Evolutionary conservation across 2,888 invertebrate species (phyloP), one percentile per base, ranked within the genome.

Genomic region (Torymus texanus): DNA sequence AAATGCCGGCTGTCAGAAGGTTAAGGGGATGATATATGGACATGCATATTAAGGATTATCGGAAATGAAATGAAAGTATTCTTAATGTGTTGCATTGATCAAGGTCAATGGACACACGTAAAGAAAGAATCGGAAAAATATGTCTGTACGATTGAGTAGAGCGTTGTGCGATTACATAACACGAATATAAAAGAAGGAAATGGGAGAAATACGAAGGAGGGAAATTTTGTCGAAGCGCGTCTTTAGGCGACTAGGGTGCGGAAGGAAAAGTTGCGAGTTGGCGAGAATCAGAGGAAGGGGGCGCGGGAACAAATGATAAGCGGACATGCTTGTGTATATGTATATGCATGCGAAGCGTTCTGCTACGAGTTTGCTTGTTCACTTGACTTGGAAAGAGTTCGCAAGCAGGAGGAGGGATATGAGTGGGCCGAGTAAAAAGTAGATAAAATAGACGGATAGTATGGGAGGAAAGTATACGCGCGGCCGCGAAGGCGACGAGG

Each of bases 361-460:
- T 18, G 16, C 55, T 61, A 50, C 51, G 71, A 76, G 65, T 76
- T 76, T 55, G 68, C 68, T 67, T 65, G 41, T 65, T 51, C 73
- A 18, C 51, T 75, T 55, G 55, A 55, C 51, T 75, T 62, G 14
- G 73, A n/a, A 21, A 56, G 51, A 63, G 50, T 51, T 29, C 18
- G 29, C 41, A 11, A 13, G 21, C 16, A 14, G 59, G 71, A 59
- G 61, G 75, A 79, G 73, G 55, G 59, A 66, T 72, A 67, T 10
- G 65, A 65, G 78, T 66, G 59, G 53, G 61, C n/a, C 62, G 61
- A 55, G 78, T 14, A 73, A 79, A 75, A 75, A 63, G 75, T 75
- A 79, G 79, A 80, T 80, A 73, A 73, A 73, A 58, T 63, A 73
- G 76, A 80, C 63, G 74, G 70, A 75, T 75, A 75, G 67, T 12